A percentile compares a stretch with the other conserved stretches of the same genome.
These are phyloP conservation scores for Vombatus ursinus DNA, from an alignment of 2,113 vertebrate genomes.

Conservation along the genomic window DNA sequence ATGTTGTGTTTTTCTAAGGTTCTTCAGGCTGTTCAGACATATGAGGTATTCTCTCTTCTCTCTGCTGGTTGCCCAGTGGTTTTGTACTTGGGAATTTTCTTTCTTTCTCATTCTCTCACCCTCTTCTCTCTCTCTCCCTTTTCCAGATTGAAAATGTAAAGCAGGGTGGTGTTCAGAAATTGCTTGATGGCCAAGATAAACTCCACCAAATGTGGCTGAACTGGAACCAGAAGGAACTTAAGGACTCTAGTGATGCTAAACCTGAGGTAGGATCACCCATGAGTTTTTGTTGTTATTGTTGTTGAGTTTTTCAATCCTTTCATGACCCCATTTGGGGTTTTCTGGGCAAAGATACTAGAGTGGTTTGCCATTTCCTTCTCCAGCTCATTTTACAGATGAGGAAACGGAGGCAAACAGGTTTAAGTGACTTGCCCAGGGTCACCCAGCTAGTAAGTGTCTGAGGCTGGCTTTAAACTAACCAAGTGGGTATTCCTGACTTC, in stretches of 20 bases:
- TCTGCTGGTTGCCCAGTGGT: not conserved
- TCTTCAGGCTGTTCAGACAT: not conserved
- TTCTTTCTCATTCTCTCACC: not conserved
- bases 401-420: not conserved
- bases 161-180: slow-evolving; percentile 84
- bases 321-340: not conserved
- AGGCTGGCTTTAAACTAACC: not conserved
- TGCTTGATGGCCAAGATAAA: slow-evolving; percentile 88
- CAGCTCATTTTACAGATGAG: not conserved
- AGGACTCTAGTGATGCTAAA: slow-evolving; percentile 55
- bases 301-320: not conserved
- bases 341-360: not conserved
- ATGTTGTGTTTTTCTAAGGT: not conserved
- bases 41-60: not conserved
- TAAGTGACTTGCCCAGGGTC: too few species aligned
- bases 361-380: not conserved
- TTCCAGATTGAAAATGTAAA: slow-evolving; percentile 82
- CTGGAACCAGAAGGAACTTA: slow-evolving; percentile 86
- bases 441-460: not conserved
- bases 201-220: slow-evolving; percentile 89
- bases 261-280: slow-evolving; percentile 78
- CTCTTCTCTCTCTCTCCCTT: not conserved
- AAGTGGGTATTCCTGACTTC: not conserved
- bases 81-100: not conserved
- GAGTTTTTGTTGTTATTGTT: not conserved